phyloP scores from a whole-genome alignment of 2,113 vertebrate genomes.

The Asarcornis scutulata region DNA sequence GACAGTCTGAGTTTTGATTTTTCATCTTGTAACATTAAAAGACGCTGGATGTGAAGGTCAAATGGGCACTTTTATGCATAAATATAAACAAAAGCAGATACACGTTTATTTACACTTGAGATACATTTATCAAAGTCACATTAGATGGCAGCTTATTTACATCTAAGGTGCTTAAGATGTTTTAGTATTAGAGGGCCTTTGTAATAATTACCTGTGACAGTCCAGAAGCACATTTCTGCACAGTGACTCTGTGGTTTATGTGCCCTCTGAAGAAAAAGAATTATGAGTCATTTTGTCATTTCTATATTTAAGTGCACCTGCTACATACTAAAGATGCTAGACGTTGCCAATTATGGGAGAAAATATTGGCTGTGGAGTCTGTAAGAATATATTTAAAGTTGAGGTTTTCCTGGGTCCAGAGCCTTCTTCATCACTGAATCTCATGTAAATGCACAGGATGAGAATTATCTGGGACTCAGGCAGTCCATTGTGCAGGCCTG shows the following conservation, averaged over 20 bases:
- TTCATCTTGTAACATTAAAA: neutral
- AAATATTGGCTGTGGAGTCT: neutral
- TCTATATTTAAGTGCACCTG: neutral
- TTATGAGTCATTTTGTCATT: neutral
- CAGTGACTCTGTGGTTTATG: neutral
- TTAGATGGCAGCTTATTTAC: neutral
- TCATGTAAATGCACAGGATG: neutral
- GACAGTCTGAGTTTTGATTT: neutral
- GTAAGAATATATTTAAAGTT: neutral
- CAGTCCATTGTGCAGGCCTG: rapidly evolving
- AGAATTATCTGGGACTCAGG: neutral
- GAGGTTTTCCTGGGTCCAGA: neutral
- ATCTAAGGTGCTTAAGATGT: neutral
- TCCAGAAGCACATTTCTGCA: neutral
- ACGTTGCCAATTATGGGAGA: neutral
- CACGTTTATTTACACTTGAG: neutral
- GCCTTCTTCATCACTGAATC: neutral
- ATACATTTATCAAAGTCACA: neutral
- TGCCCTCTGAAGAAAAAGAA: neutral
- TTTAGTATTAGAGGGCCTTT: neutral
- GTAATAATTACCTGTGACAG: neutral
- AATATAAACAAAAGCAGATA: neutral
- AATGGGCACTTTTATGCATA: neutral
- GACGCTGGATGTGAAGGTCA: neutral
- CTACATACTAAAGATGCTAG: neutral